Evolutionary conservation across 92 coral and sea anemone species (phyloP), one percentile per base, ranked within the genome.

Genomic region (Siderastrea siderea): DNA sequence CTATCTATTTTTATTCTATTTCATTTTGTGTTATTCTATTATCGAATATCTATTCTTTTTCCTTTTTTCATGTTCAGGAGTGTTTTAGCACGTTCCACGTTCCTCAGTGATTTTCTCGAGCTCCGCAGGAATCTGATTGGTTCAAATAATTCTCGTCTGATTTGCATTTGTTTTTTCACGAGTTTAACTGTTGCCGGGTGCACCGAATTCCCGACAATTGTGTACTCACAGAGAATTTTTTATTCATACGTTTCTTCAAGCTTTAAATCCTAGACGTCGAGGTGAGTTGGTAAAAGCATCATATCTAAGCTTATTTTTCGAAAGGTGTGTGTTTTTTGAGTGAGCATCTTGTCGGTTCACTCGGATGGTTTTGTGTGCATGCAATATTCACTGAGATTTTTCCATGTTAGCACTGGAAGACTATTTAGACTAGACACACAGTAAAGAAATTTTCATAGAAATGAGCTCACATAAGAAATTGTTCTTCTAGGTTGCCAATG

Each of bases 41-140:
- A 26, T 26, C 38, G 0, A 26, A 26, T 26, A 26, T 26, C 38
- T 0, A 26, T 26, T 26, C 38, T 26, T 26, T 26, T 26, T 26
- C 38, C 38, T 26, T 26, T 26, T 26, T 26, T 26, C 38, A 26
- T 26, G 38, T 26, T 26, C 38, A 26, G 38, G 38, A 26, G 38
- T 26, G 38, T 26, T 26, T 26, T 26, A 0, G 38, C 38, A 26
- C 0, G 38, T 26, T 26, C 38, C 38, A 26, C 38, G 38, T 26
- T 26, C 38, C 38, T n/a, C n/a, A n/a, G n/a, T 26, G 38, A 26
- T 26, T 26, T 26, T 26, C 38, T 26, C 38, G 38, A 26, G 38
- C 38, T 26, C 38, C 68, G 68, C 65, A 8, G 19, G 7, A 43
- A 10, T n/a, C 52, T 78, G 82, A 78, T 78, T 78, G 82, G 82